Evolutionary conservation across 1,140 invertebrate species (phyloP), one percentile per base, ranked within the genome.

Genomic region (Reticulitermes speratus): DNA sequence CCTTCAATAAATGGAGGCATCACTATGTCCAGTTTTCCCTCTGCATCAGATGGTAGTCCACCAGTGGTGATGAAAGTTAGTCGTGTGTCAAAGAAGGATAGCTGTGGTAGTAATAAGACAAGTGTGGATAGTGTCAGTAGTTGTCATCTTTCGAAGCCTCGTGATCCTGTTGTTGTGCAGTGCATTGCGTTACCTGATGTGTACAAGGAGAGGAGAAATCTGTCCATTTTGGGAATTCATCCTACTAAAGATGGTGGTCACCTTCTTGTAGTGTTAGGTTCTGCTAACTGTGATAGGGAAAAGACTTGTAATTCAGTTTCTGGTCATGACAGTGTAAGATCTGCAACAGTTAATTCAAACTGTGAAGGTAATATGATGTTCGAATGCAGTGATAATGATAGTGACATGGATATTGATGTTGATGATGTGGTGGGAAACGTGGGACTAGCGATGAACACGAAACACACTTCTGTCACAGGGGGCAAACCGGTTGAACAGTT

Each of bases 171-270:
- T 16, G 90, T 91, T 32, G 87, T 92, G 48, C 91, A 92, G 65
- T 91, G 81, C n/a, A 44, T 88, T 32, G 82, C 87, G 19, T 59
- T 88, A 59, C 85, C 87, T 89, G 11, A 85, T 91, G 11, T 87
- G 87, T 21, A 91, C 91, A 44, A 90, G 92, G 44, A 90, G 90
- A 2, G 30, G 44, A 69, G 83, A 3, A 88, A 91, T 75, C 89
- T 92, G 69, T 92, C 91, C 88, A 92, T 96, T 30, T 93, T 92
- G 3, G 93, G 94, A 86, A 90, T 95, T 21, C 88, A 94, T 75
- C 92, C 94, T 1, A 94, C 94, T 7, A 93, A 93, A 87, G 94
- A 95, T 88, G 94, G 94, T 32, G 91, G 91, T 86, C 93, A 95
- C 90, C 89, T 96, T 55, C 91, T 95, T 75, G 94, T 95, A 23